A percentile compares a stretch with the other conserved stretches of the same genome.
Conservation (phyloP, 30 jellyfish, hydroid and myxozoan species). For the Hydra vulgaris region DNA sequence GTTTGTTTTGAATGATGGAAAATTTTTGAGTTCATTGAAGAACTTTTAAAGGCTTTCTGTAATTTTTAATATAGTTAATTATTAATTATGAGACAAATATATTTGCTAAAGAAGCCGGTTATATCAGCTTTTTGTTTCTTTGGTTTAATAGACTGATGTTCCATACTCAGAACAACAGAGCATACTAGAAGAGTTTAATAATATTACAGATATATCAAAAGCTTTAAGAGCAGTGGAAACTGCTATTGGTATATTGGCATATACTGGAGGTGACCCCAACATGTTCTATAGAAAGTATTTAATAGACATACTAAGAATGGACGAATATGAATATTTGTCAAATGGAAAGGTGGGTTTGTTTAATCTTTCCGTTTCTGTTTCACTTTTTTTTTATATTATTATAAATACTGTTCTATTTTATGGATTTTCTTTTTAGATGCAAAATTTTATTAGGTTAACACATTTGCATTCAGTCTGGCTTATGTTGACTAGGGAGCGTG, state of each 20-base stretch:
- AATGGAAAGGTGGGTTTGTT: conserved; percentile 44
- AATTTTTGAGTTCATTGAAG: no score
- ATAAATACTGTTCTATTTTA: no score
- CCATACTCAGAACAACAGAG: conserved; percentile 36
- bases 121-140: no score
- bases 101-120: no score
- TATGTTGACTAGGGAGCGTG: conserved; percentile 52
- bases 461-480: conserved; percentile 53
- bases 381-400: neutral
- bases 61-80: no score
- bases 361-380: neutral
- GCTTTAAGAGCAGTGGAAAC: conserved; percentile 53
- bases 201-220: conserved; percentile 40
- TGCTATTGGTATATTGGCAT: conserved; percentile 39
- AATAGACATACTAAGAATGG: conserved; percentile 38
- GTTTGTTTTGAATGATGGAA: no score
- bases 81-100: no score
- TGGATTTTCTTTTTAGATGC: conserved; percentile 33
- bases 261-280: conserved; percentile 48
- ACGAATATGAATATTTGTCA: conserved; percentile 19
- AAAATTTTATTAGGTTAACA: conserved; percentile 38
- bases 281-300: conserved; percentile 41
- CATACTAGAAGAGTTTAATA: conserved; percentile 40
- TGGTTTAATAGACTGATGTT: conserved; percentile 23
- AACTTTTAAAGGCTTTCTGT: no score